A percentile compares a stretch with the other conserved stretches of the same genome.
Evolutionary conservation across 2,888 invertebrate species (phyloP).

Genomic region (Acleris emargana): DNA sequence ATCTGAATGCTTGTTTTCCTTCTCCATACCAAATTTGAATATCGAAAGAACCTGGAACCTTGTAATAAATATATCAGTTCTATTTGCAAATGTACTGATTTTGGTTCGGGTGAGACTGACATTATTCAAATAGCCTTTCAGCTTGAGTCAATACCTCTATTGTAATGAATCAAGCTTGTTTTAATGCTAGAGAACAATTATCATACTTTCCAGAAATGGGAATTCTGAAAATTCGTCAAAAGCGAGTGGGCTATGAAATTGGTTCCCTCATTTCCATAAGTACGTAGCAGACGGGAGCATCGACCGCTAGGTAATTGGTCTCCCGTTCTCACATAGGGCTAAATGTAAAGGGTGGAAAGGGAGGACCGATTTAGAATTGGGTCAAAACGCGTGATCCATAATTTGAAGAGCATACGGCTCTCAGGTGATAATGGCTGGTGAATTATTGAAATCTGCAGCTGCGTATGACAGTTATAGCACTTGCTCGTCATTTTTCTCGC

Average conservation of each 20-base stretch:
- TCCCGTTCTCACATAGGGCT: slow-evolving; percentile 11
- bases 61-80: too few species aligned
- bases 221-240: slow-evolving; percentile 32
- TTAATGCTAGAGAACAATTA: neutral
- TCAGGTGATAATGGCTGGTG: slow-evolving; percentile 28
- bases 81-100: too few species aligned
- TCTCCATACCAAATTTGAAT: too few species aligned
- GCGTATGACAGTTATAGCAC: slow-evolving; percentile 22
- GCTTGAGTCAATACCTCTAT: neutral
- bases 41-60: too few species aligned
- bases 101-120: too few species aligned
- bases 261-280: slow-evolving; percentile 40
- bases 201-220: slow-evolving; percentile 6
- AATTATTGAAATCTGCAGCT: slow-evolving; percentile 25
- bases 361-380: slow-evolving; percentile 32
- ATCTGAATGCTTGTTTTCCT: too few species aligned
- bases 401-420: slow-evolving; percentile 23
- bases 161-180: neutral
- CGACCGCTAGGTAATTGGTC: slow-evolving; percentile 9
- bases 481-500: slow-evolving; percentile 7
- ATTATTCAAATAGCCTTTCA: too few species aligned
- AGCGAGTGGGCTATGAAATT: slow-evolving; percentile 37
- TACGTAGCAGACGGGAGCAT: slow-evolving; percentile 30
- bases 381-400: slow-evolving; percentile 35
- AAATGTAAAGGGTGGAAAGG: slow-evolving; percentile 25